These are phyloP conservation scores for Propsilocerus akamusi DNA, from an alignment of 1,140 invertebrate genomes.

Conservation along the genomic window DNA sequence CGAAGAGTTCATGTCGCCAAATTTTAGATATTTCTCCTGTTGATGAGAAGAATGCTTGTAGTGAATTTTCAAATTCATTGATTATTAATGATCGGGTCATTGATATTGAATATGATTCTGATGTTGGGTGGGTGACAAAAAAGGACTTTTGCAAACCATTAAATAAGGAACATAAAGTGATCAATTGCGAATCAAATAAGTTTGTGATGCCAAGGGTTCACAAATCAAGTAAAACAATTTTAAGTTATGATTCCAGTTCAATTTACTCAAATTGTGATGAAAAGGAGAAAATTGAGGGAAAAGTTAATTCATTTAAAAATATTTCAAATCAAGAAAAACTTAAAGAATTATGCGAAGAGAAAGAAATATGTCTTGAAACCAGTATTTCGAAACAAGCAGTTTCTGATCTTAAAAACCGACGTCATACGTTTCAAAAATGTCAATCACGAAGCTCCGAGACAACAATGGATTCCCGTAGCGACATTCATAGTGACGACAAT, in stretches of 20 bases:
- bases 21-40: no score
- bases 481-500: conserved; percentile 1
- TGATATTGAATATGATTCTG: conserved; percentile 26
- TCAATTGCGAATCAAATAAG: no score
- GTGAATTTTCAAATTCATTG: conserved; percentile 13
- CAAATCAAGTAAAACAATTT: no score
- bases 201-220: no score
- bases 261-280: no score
- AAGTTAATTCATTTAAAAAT: not conserved
- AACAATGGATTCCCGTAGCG: not conserved
- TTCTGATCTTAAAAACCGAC: not conserved
- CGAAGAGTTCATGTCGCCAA: no score
- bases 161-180: no score
- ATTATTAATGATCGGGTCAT: conserved; percentile 25
- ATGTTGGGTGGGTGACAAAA: conserved; percentile 24
- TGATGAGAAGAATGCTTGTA: no score
- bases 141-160: conserved; percentile 15
- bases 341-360: not conserved
- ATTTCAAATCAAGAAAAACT: not conserved
- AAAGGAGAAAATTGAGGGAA: not conserved
- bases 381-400: not conserved
- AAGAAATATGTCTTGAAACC: not conserved
- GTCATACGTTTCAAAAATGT: conserved; percentile 8
- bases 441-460: not conserved
- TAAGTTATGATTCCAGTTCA: no score